phyloP scores from a whole-genome alignment of 2,113 vertebrate species.

The Boulengeromyrus knoepffleri region DNA sequence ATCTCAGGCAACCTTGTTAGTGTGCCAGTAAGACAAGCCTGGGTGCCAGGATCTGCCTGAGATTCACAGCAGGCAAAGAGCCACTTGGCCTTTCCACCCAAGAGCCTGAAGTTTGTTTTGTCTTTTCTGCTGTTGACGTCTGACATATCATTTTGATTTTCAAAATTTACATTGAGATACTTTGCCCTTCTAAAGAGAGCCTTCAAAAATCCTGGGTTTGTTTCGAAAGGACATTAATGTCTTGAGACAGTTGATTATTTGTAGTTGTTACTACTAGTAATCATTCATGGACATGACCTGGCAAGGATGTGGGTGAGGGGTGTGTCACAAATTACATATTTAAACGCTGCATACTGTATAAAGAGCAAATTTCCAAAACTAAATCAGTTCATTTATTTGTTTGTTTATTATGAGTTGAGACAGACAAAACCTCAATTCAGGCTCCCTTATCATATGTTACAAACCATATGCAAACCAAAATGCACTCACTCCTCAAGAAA shows the following conservation, averaged over 20 bases:
- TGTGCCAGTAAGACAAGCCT: neutral
- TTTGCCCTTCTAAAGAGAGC: neutral
- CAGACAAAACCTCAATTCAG: neutral
- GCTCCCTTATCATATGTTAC: neutral
- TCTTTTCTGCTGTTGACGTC: neutral
- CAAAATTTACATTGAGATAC: neutral
- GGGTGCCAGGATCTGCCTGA: neutral
- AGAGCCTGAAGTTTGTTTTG: neutral
- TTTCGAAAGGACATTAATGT: neutral
- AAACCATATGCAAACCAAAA: neutral
- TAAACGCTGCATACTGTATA: neutral
- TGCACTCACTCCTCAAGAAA: no score
- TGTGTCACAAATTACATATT: neutral
- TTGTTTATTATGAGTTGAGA: neutral
- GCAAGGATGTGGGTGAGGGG: neutral
- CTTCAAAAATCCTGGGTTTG: neutral
- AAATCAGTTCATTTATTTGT: neutral
- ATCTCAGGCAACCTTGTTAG: slow-evolving; percentile 12
- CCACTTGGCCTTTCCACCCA: neutral
- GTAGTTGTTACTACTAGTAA: neutral
- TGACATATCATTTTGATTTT: neutral
- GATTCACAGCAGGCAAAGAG: neutral
- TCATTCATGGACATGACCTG: neutral
- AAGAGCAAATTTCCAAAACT: neutral
- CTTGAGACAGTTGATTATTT: neutral